Evolutionary conservation across 2,113 vertebrate genomes (phyloP).

Genomic region (Kryptolebias marmoratus): DNA sequence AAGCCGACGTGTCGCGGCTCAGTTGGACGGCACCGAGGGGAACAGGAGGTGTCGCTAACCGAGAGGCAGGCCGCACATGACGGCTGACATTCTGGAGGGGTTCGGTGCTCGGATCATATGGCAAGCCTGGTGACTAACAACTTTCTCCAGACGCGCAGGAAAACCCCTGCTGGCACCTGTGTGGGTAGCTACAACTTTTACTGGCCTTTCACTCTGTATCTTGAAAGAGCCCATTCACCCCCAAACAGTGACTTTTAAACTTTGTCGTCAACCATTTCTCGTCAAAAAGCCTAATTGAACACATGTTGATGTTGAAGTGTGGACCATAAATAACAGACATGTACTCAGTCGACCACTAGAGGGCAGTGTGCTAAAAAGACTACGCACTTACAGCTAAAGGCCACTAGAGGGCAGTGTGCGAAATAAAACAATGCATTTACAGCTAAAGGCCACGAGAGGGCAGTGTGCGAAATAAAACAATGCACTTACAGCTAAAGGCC

Average conservation of each 20-base stretch:
- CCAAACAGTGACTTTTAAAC: neutral
- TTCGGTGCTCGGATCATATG: conserved; percentile 52
- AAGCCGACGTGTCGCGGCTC: conserved; percentile 49
- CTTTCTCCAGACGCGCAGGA: conserved; percentile 7
- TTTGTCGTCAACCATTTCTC: neutral
- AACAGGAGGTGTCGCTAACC: conserved; percentile 36
- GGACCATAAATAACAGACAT: too few species aligned
- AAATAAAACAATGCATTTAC: neutral
- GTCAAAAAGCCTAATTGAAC: neutral
- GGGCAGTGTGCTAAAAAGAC: neutral
- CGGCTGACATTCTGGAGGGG: conserved; percentile 44
- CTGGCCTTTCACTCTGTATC: too few species aligned
- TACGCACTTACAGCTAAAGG: too few species aligned
- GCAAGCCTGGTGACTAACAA: conserved; percentile 21
- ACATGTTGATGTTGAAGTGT: neutral
- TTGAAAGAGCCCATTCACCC: too few species aligned
- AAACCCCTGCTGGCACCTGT: neutral
- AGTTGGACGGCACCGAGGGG: conserved; percentile 44
- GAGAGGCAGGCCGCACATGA: conserved; percentile 23
- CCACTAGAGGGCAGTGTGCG: conserved; percentile 22
- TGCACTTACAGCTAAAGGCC: neutral
- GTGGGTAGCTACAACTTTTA: too few species aligned
- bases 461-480: neutral
- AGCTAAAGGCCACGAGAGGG: too few species aligned
- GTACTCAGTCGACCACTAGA: conserved; percentile 7